Evolutionary conservation across 2,888 invertebrate genomes (phyloP).

Genomic region (Drosophila birchii): DNA sequence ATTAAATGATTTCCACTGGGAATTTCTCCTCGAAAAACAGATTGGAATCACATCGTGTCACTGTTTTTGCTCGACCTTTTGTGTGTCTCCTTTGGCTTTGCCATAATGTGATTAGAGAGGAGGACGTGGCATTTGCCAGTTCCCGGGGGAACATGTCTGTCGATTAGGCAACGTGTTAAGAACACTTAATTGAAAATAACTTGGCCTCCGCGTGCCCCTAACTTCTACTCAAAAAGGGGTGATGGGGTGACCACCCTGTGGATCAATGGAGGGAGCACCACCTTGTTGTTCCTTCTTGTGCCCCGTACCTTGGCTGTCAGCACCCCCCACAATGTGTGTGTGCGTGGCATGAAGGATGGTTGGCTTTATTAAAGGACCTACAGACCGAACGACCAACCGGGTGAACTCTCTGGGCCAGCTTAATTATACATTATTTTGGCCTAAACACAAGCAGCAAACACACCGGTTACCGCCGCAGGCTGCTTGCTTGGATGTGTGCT

Average conservation of each 20-base stretch:
- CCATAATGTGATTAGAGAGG: conserved; percentile 37
- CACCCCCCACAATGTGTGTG: conserved; percentile 22
- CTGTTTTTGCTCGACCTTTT: conserved; percentile 34
- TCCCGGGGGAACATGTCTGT: conserved; percentile 41
- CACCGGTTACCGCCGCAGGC: conserved; percentile 21
- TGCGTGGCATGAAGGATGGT: conserved; percentile 42
- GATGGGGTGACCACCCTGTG: conserved; percentile 1
- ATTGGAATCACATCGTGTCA: conserved; percentile 32
- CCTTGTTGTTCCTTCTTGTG: background rate
- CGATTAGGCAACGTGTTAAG: conserved; percentile 48
- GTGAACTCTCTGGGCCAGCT: conserved; percentile 35
- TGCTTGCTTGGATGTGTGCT: background rate
- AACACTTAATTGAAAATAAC: conserved; percentile 54
- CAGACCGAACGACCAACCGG: conserved; percentile 1
- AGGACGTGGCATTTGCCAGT: conserved; percentile 12
- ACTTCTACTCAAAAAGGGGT: conserved; percentile 14
- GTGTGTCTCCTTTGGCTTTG: conserved; percentile 33
- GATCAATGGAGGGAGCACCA: conserved; percentile 1
- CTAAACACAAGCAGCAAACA: conserved; percentile 35
- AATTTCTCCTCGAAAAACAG: conserved; percentile 1
- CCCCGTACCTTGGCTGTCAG: conserved; percentile 18
- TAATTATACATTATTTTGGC: conserved; percentile 53
- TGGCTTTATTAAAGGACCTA: conserved; percentile 43
- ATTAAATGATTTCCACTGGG: conserved; percentile 1
- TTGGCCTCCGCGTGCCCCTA: conserved; percentile 26